phyloP scores from a whole-genome alignment of 1,140 invertebrate species.

The Oncopodura yosiiana region DNA sequence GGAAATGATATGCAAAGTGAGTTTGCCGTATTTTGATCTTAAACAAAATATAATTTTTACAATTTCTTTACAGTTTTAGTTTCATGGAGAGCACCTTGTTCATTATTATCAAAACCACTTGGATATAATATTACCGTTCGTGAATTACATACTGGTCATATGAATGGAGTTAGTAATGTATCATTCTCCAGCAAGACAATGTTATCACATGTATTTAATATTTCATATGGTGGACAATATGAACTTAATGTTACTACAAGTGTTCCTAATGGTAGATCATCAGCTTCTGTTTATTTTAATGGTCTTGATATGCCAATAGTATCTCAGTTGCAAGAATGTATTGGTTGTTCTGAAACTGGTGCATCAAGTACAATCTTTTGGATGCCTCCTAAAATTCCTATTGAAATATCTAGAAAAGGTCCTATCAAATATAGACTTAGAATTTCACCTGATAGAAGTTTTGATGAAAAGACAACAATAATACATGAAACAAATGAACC shows the following conservation, averaged over 20 bases:
- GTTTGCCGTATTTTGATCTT: too few relatives aligned
- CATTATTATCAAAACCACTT: conserved; percentile 36
- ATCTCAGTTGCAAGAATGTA: conserved; percentile 49
- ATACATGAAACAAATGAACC: conserved; percentile 43
- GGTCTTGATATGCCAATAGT: conserved; percentile 55
- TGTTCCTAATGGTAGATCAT: conserved; percentile 41
- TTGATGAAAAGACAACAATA: conserved; percentile 46
- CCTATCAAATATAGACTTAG: conserved; percentile 55
- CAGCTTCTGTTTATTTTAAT: conserved; percentile 42
- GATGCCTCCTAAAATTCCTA: conserved; percentile 9
- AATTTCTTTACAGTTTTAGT: conserved; percentile 28
- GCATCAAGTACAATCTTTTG: conserved; percentile 23
- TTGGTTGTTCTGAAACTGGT: conserved; percentile 43
- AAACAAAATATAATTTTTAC: too few relatives aligned
- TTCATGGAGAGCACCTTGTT: conserved; percentile 36
- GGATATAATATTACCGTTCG: conserved; percentile 28
- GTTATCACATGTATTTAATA: neutral
- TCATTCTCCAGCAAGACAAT: conserved; percentile 1
- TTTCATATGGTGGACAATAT: conserved; percentile 21
- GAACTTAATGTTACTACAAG: conserved; percentile 43
- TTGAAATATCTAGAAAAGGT: conserved; percentile 16
- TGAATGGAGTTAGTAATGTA: conserved; percentile 1
- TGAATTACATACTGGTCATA: neutral
- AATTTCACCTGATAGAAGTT: conserved; percentile 47
- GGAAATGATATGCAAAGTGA: conserved; percentile 11